Percentiles rank a stretch among this genome's conserved stretches.
Evolutionary conservation across 2,113 vertebrate species (phyloP).

Genomic region (Mungos mungo): DNA sequence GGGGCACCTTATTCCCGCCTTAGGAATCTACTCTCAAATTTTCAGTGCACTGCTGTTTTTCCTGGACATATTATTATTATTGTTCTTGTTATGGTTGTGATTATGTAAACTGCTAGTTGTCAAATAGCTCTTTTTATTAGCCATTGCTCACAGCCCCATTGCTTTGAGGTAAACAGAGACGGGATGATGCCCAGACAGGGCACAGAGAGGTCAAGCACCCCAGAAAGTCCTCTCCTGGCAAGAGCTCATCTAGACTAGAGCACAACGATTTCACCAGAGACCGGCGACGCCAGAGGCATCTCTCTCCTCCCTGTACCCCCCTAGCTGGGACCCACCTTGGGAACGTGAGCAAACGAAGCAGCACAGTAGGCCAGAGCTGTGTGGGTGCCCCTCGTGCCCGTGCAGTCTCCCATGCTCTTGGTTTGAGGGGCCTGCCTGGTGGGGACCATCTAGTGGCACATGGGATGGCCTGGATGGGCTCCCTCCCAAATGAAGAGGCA

Average conservation of each 20-base stretch:
- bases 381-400: neutral
- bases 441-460: neutral
- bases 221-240: neutral
- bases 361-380: neutral
- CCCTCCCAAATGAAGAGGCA: neutral
- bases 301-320: neutral
- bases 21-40: constrained; percentile 63
- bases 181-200: neutral
- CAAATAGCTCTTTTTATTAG: constrained; percentile 67
- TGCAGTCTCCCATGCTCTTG: neutral
- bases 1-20: constrained; percentile 45
- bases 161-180: constrained; percentile 53
- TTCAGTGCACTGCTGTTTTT: constrained; percentile 64
- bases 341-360: neutral
- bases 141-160: constrained; percentile 39
- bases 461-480: neutral
- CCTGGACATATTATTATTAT: constrained; percentile 39
- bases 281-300: neutral
- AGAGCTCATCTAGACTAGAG: neutral
- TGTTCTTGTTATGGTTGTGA: constrained; percentile 50
- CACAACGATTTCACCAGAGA: neutral
- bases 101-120: constrained; percentile 59
- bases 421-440: neutral
- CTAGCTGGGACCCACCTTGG: neutral
- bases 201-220: constrained; percentile 54